Evolutionary conservation across 2,113 vertebrate species (phyloP).

Genomic region (Cromileptes altivelis): DNA sequence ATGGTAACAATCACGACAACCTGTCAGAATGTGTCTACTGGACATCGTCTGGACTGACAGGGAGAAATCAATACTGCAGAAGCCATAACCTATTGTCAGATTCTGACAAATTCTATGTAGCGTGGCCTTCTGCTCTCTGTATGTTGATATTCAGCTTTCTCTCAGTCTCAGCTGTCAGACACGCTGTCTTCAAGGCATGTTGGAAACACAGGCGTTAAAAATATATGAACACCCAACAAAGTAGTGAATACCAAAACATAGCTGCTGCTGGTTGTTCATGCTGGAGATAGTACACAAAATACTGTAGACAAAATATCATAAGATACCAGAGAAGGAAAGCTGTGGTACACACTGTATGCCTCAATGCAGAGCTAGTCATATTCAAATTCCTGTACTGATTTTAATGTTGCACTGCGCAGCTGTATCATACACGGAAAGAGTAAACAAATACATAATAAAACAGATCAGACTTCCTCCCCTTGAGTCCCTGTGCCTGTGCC

Average conservation of each 20-base stretch:
- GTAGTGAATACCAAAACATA: background rate
- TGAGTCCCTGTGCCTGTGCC: background rate
- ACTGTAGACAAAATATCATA: no score
- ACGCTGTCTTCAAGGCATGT: slow-evolving; percentile 9
- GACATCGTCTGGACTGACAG: slow-evolving; percentile 44
- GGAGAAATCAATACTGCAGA: slow-evolving; percentile 58
- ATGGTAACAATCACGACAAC: slow-evolving; percentile 47
- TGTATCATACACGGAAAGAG: background rate
- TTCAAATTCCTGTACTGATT: no score
- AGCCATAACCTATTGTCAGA: slow-evolving; percentile 53
- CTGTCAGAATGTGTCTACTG: slow-evolving; percentile 49
- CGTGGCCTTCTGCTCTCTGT: background rate
- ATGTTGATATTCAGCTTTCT: background rate
- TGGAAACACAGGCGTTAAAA: background rate
- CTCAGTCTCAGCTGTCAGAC: slow-evolving; percentile 34
- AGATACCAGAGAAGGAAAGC: no score
- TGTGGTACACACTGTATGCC: no score
- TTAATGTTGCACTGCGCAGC: background rate
- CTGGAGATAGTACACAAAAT: no score
- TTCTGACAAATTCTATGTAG: slow-evolving; percentile 32
- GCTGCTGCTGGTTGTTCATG: no score
- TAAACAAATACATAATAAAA: background rate
- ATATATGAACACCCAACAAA: background rate
- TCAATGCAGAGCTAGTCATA: no score
- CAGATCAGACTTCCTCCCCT: background rate